phyloP scores from a whole-genome alignment of 1,140 invertebrate genomes.

The Bombus consobrinus region DNA sequence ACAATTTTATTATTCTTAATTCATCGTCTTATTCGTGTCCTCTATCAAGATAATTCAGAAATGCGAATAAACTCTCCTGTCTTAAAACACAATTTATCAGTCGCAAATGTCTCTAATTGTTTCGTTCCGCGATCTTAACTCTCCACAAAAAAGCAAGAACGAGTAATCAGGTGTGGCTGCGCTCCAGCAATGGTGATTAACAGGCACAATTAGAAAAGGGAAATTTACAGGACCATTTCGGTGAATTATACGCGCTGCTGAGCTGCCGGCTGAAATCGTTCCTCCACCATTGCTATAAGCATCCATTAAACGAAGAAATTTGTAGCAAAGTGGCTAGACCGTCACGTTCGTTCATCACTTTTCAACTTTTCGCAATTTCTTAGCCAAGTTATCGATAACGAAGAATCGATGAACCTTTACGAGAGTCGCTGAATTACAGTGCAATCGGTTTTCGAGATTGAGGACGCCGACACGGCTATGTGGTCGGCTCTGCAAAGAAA shows the following conservation, averaged over 20 bases:
- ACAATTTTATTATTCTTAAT: too few species aligned
- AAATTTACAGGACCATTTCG: neutral
- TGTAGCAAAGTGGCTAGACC: neutral
- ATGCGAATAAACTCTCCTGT: neutral
- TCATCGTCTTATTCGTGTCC: neutral
- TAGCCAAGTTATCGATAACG: neutral
- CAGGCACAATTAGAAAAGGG: neutral
- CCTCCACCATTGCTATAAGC: too few species aligned
- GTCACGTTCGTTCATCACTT: neutral
- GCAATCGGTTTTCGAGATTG: neutral
- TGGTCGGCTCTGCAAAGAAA: neutral
- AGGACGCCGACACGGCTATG: neutral
- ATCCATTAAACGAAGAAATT: neutral
- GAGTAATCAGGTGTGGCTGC: neutral
- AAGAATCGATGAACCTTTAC: conserved; percentile 20
- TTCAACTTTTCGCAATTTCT: neutral
- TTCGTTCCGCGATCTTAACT: neutral
- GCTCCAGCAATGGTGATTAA: neutral
- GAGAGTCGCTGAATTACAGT: neutral
- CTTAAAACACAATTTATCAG: neutral
- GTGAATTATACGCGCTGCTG: neutral
- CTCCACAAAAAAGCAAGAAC: neutral
- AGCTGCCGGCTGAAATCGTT: neutral
- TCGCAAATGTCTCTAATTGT: neutral
- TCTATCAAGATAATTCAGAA: neutral